These are phyloP conservation scores for Pelagia noctiluca DNA, from an alignment of 30 jellyfish, hydroid and myxozoan genomes.

Conservation along the genomic window DNA sequence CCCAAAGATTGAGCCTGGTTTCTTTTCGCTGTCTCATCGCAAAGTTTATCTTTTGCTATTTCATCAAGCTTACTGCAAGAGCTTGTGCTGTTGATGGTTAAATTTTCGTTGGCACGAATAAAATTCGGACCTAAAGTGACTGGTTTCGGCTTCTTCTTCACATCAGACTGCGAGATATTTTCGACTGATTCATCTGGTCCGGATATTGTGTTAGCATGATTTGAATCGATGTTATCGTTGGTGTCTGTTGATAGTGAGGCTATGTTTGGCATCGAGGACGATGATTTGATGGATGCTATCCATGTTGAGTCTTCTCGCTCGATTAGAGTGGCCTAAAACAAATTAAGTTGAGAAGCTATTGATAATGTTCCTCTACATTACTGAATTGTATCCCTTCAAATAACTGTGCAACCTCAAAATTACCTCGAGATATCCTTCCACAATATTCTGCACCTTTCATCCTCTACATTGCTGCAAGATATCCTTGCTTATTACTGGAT, in stretches of 20 bases:
- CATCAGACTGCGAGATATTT: background rate
- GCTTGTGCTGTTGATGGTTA: background rate
- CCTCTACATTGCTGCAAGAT: no score
- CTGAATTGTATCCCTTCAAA: slow-evolving; percentile 37
- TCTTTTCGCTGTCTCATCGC: background rate
- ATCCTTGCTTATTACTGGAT: no score
- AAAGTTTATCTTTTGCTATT: slow-evolving; percentile 2
- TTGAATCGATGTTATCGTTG: background rate
- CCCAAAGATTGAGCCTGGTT: slow-evolving; percentile 37
- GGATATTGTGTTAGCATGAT: background rate
- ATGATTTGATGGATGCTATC: slow-evolving; percentile 18
- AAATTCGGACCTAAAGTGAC: slow-evolving; percentile 62
- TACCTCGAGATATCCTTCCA: no score
- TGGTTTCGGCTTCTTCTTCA: slow-evolving; percentile 48
- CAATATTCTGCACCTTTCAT: no score
- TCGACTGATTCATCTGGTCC: background rate
- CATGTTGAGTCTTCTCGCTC: slow-evolving; percentile 19
- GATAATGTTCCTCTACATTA: no score
- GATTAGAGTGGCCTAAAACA: slow-evolving; percentile 5
- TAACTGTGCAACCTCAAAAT: background rate
- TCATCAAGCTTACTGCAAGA: slow-evolving; percentile 21
- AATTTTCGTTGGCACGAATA: slow-evolving; percentile 48
- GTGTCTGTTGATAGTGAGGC: slow-evolving; percentile 15
- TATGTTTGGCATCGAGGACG: slow-evolving; percentile 59
- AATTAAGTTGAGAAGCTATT: background rate